Base-by-base conservation (phyloP, 2,113 vertebrate genomes). In the Rallus limicola region DNA sequence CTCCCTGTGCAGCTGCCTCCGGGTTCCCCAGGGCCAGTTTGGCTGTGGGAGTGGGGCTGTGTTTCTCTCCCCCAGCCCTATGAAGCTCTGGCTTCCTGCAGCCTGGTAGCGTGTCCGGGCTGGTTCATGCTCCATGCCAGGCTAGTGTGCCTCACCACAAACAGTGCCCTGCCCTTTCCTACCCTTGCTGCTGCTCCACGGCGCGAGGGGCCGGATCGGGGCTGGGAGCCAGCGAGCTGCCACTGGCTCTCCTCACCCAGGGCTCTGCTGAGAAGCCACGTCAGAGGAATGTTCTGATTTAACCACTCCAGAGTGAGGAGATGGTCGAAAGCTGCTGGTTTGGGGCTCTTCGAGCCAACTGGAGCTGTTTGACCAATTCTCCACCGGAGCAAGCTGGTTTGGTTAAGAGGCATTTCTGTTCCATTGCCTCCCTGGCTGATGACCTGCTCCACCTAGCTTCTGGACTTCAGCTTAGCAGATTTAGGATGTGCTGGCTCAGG, bases 221-320 rank as follows among this genome's bases (percentile, higher is more conserved):
- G 42, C 50, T 1, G 1, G 64, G 58, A 71, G 33, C 64, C 64
- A 77, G 48, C 5, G 7, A 84, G 55, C 60, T 44, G 23, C 53
- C 72, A 19, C 33, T 2, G 3, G 6, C 46, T 64, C 26, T 72
- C 24, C 40, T 53, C 33, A 1, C 34, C 7, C 0, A 1, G 46
- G 34, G 26, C 53, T 82, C 55, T 82, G 42, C 63, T 36, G 71
- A 56, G 87, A 25, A 89, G 44, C 34, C 8, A 3, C 63, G 19
- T 16, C 44, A 53, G 81, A 60, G 68, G 13, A 71, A 72, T 13
- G 0, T 21, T 12, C 53, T 13, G 15, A 28, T 71, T 46, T 86
- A 55, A 64, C 67, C 0, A 0, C n/a, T 8, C 2, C 16, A 13
- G 64, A 70, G 56, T 0, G 38, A 89, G 29, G 55, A 33, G 60